phyloP scores from a whole-genome alignment of 1,140 invertebrate species.

The Sminthurides bifidus region DNA sequence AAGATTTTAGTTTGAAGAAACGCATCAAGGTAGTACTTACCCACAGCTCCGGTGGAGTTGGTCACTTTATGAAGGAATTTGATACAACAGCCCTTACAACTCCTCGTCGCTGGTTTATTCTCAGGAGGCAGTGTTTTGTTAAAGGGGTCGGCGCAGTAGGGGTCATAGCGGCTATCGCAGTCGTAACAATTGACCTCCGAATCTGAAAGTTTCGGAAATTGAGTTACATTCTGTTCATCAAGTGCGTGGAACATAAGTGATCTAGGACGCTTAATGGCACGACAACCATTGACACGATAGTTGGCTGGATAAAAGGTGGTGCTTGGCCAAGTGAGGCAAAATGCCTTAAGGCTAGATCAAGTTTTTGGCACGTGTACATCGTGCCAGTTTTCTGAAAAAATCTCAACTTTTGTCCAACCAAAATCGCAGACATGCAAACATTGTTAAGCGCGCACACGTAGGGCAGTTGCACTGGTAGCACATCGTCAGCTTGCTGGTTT shows the following conservation, averaged over 20 bases:
- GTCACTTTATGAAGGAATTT: constrained; percentile 84
- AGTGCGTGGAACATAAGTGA: neutral
- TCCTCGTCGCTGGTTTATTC: constrained; percentile 69
- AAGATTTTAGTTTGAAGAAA: neutral
- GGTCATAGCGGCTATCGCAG: constrained; percentile 80
- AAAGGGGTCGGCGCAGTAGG: constrained; percentile 79
- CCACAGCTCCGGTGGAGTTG: too few species aligned
- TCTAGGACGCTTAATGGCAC: neutral
- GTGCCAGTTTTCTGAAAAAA: too few species aligned
- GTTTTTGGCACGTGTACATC: too few species aligned
- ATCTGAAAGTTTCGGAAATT: constrained; percentile 9
- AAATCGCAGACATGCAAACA: too few species aligned
- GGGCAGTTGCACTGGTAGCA: too few species aligned
- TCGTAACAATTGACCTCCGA: constrained; percentile 50
- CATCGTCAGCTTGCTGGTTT: too few species aligned
- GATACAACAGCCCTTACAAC: constrained; percentile 83
- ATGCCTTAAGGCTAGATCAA: too few species aligned
- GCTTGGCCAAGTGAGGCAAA: too few species aligned
- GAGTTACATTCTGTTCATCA: neutral
- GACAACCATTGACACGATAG: too few species aligned
- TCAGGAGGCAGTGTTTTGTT: constrained; percentile 49
- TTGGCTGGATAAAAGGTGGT: too few species aligned
- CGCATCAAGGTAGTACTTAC: constrained; percentile 45
- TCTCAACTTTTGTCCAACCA: too few species aligned
- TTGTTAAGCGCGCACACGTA: too few species aligned